These are phyloP conservation scores for Buathra laborator DNA, from an alignment of 2,888 invertebrate genomes.

Conservation along the genomic window DNA sequence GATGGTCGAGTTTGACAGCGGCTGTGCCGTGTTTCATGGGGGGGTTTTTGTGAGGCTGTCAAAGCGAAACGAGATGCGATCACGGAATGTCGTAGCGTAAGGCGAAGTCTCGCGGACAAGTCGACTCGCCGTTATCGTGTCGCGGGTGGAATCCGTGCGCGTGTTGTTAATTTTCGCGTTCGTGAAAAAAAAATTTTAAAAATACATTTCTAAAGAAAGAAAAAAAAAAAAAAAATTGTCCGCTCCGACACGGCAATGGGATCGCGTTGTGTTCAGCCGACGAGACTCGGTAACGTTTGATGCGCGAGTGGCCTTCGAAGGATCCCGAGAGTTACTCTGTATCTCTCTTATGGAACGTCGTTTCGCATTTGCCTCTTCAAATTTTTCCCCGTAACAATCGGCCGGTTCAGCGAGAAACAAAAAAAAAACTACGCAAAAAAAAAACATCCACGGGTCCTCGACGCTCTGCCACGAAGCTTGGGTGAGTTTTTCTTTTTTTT, in stretches of 20 bases:
- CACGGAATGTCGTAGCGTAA: slow-evolving; percentile 49
- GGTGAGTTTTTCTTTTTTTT: slow-evolving; percentile 30
- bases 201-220: not conserved
- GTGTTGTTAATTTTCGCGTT: not conserved
- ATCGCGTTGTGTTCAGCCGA: slow-evolving; percentile 48
- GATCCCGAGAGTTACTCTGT: not conserved
- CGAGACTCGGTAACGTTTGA: slow-evolving; percentile 49
- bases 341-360: slow-evolving; percentile 8
- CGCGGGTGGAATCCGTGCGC: slow-evolving; percentile 2
- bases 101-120: slow-evolving; percentile 7
- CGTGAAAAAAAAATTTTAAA: no score
- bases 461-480: slow-evolving; percentile 23
- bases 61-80: slow-evolving; percentile 60
- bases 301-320: slow-evolving; percentile 20
- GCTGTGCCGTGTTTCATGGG: slow-evolving; percentile 1
- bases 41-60: slow-evolving; percentile 51
- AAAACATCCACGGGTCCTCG: not conserved
- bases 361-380: slow-evolving; percentile 23
- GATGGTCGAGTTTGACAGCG: slow-evolving; percentile 22
- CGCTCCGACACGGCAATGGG: slow-evolving; percentile 45
- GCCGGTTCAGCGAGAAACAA: slow-evolving; percentile 13
- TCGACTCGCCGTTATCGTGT: slow-evolving; percentile 19
- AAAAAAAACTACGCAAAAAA: not conserved
- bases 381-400: slow-evolving; percentile 20
- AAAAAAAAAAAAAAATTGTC: slow-evolving; percentile 11